Evolutionary conservation across 1,140 invertebrate genomes (phyloP).

Genomic region (Drosophila albomicans): DNA sequence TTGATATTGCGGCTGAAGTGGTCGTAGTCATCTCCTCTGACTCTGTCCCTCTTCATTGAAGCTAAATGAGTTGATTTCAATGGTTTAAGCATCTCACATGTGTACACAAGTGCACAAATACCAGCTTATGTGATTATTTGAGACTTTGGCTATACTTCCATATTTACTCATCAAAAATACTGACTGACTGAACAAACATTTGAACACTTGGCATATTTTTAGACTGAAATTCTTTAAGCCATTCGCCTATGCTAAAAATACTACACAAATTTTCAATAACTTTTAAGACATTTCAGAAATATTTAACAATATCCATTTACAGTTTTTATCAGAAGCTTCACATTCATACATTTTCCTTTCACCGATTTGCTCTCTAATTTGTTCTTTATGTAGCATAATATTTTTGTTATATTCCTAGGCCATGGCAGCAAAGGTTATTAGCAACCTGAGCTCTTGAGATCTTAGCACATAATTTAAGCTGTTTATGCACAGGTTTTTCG

Average conservation of each 20-base stretch:
- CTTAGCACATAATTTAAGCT: slow-evolving; percentile 74
- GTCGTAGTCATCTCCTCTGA: slow-evolving; percentile 14
- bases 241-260: background rate
- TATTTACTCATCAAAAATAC: slow-evolving; percentile 55
- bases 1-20: slow-evolving; percentile 77
- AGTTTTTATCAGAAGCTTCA: background rate
- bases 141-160: slow-evolving; percentile 50
- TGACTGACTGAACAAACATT: slow-evolving; percentile 14
- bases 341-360: background rate
- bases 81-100: slow-evolving; percentile 50
- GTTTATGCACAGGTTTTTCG: slow-evolving; percentile 65
- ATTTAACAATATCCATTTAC: background rate
- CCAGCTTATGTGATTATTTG: slow-evolving; percentile 73
- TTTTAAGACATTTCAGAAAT: background rate
- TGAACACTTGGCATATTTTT: background rate
- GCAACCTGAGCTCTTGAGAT: slow-evolving; percentile 17
- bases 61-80: slow-evolving; percentile 69
- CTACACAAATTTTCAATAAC: background rate
- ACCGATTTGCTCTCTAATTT: background rate
- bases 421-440: slow-evolving; percentile 26
- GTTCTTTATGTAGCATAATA: slow-evolving; percentile 5
- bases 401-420: slow-evolving; percentile 13
- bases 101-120: slow-evolving; percentile 55
- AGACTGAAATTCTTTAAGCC: background rate
- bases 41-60: background rate